These are phyloP conservation scores for Xanthorhoe spadicearia DNA, from an alignment of 2,888 invertebrate species.

Conservation along the genomic window DNA sequence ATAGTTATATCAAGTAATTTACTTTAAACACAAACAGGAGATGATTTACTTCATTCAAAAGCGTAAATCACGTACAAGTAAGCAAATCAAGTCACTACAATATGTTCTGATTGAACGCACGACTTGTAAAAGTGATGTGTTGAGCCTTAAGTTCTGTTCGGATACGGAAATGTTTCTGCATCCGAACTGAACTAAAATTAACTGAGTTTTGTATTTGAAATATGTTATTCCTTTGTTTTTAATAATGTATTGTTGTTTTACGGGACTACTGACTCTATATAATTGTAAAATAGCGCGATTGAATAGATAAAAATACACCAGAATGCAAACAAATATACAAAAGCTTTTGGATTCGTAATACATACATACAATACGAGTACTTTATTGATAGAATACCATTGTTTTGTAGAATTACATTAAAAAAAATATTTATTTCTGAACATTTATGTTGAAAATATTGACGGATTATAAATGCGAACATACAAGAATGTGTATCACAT, in stretches of 20 bases:
- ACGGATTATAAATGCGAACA: too few relatives aligned
- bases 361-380: too few relatives aligned
- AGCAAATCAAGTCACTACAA: constrained; percentile 49
- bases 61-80: constrained; percentile 47
- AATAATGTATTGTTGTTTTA: not conserved
- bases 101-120: constrained; percentile 47
- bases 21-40: constrained; percentile 37
- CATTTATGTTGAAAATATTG: too few relatives aligned
- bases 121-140: constrained; percentile 31
- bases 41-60: constrained; percentile 39
- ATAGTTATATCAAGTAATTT: not conserved
- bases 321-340: too few relatives aligned
- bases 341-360: too few relatives aligned
- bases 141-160: not conserved
- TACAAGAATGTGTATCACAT: constrained; percentile 28
- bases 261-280: not conserved
- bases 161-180: constrained; percentile 16
- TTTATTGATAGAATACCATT: too few relatives aligned
- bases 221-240: not conserved
- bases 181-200: constrained; percentile 28
- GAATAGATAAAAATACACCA: too few relatives aligned
- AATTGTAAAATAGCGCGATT: too few relatives aligned
- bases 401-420: too few relatives aligned
- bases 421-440: too few relatives aligned
- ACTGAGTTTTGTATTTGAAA: not conserved